Conservation (phyloP, 2,888 invertebrate genomes). For the Anthoptus insignis region DNA sequence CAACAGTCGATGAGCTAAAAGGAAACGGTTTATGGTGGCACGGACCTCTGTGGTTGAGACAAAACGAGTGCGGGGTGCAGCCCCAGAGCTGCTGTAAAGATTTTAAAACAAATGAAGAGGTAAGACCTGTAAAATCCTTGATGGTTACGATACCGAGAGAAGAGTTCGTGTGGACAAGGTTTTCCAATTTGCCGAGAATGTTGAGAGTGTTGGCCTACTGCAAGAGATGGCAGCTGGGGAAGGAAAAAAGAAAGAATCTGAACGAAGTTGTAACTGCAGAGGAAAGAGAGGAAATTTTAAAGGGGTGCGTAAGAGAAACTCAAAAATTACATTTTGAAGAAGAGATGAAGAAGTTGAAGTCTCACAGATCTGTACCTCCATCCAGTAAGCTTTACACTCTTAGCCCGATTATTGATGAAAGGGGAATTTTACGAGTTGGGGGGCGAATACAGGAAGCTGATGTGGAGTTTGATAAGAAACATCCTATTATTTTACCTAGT, state of each 20-base stretch:
- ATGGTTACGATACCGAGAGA: no score
- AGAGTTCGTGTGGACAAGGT: constrained; percentile 26
- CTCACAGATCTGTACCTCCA: neutral
- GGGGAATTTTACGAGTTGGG: no score
- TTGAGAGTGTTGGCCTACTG: constrained; percentile 40
- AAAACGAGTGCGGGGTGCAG: neutral
- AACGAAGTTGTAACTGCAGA: constrained; percentile 9
- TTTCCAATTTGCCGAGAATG: constrained; percentile 34
- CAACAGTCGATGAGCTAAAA: constrained; percentile 24
- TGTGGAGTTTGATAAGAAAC: constrained; percentile 31
- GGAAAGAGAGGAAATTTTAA: constrained; percentile 32
- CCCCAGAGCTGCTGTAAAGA: neutral
- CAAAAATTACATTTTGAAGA: constrained; percentile 11
- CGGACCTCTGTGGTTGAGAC: constrained; percentile 38
- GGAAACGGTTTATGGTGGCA: constrained; percentile 24
- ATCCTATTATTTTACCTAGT: no score
- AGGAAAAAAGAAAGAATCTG: constrained; percentile 11
- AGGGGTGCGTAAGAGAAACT: constrained; percentile 27
- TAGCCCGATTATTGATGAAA: no score
- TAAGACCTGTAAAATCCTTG: no score
- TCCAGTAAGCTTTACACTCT: no score
- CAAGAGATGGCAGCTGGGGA: constrained; percentile 11
- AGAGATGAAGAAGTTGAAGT: neutral
- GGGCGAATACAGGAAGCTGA: constrained; percentile 48
- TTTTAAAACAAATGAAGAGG: constrained; percentile 4